These are phyloP conservation scores for Microcebus jonahi DNA, from an alignment of 2,113 vertebrate genomes.

Conservation along the genomic window DNA sequence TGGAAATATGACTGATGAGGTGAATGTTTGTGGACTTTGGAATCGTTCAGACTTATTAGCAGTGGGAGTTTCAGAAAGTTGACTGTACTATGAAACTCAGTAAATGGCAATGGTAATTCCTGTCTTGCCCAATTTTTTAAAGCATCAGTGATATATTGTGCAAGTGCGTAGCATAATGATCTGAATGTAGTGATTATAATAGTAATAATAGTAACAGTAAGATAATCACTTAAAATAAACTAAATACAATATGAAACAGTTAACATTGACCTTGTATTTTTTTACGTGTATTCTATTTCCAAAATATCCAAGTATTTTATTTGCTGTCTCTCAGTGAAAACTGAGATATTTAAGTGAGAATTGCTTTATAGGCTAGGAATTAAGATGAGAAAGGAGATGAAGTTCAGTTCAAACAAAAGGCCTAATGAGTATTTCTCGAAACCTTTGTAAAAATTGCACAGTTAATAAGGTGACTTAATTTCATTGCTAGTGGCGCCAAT, in stretches of 20 bases:
- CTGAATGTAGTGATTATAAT: background rate
- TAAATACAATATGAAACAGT: slow-evolving; percentile 21
- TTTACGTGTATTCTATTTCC: background rate
- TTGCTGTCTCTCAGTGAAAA: slow-evolving; percentile 23
- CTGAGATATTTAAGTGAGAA: slow-evolving; percentile 20
- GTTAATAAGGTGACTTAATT: slow-evolving; percentile 78
- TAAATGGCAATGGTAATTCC: slow-evolving; percentile 13
- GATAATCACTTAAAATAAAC: background rate
- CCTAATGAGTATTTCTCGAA: slow-evolving; percentile 59
- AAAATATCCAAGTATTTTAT: slow-evolving; percentile 31
- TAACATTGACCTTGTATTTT: background rate
- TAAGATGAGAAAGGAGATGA: slow-evolving; percentile 47
- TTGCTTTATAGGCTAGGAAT: slow-evolving; percentile 59
- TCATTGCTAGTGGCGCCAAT: slow-evolving; percentile 46
- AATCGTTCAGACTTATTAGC: slow-evolving; percentile 18
- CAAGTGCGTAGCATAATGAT: background rate
- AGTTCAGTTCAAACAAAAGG: slow-evolving; percentile 65
- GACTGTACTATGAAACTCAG: slow-evolving; percentile 20
- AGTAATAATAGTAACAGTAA: background rate
- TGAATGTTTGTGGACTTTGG: slow-evolving; percentile 59
- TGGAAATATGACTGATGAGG: slow-evolving; percentile 69
- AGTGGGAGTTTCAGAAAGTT: slow-evolving; percentile 27
- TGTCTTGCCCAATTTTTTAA: background rate
- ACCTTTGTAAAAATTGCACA: slow-evolving; percentile 66
- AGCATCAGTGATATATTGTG: background rate